phyloP scores from a whole-genome alignment of 2,888 invertebrate species.

The Glaucopsyche alexis region DNA sequence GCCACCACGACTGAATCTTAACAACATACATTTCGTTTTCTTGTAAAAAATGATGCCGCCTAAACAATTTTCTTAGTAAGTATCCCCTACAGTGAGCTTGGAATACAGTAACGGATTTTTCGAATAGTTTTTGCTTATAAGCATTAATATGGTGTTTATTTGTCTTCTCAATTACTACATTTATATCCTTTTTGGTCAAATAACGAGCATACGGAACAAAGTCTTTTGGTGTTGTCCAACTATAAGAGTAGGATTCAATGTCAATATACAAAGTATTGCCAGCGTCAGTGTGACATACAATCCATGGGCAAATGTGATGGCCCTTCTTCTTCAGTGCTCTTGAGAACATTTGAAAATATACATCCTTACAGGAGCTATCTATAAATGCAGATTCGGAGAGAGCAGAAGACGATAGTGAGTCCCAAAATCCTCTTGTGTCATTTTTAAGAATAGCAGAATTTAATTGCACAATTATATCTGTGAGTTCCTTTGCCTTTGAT shows the following conservation, averaged over 20 bases:
- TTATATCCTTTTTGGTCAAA: slow-evolving; percentile 68
- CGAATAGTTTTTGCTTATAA: slow-evolving; percentile 62
- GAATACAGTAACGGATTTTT: slow-evolving; percentile 71
- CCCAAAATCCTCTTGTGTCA: slow-evolving; percentile 63
- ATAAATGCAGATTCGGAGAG: slow-evolving; percentile 51
- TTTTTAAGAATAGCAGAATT: slow-evolving; percentile 68
- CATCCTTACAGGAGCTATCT: slow-evolving; percentile 62
- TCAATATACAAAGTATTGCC: slow-evolving; percentile 77
- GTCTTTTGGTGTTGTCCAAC: slow-evolving; percentile 76
- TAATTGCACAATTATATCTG: slow-evolving; percentile 66
- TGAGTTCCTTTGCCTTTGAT: slow-evolving; percentile 68
- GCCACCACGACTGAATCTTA: slow-evolving; percentile 83
- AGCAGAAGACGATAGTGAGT: slow-evolving; percentile 54
- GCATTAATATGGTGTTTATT: slow-evolving; percentile 68
- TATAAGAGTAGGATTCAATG: slow-evolving; percentile 72
- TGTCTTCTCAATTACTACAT: slow-evolving; percentile 63
- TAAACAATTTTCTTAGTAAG: slow-evolving; percentile 73
- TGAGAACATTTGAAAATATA: slow-evolving; percentile 73
- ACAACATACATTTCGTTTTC: slow-evolving; percentile 65
- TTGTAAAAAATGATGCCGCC: slow-evolving; percentile 62
- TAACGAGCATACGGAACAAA: slow-evolving; percentile 73
- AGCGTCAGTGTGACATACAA: slow-evolving; percentile 72
- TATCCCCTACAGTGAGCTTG: slow-evolving; percentile 83
- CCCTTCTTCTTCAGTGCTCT: slow-evolving; percentile 68
- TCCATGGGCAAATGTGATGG: slow-evolving; percentile 72